phyloP scores from a whole-genome alignment of 2,797 vertebrate genomes.

The Chiloscyllium punctatum region DNA sequence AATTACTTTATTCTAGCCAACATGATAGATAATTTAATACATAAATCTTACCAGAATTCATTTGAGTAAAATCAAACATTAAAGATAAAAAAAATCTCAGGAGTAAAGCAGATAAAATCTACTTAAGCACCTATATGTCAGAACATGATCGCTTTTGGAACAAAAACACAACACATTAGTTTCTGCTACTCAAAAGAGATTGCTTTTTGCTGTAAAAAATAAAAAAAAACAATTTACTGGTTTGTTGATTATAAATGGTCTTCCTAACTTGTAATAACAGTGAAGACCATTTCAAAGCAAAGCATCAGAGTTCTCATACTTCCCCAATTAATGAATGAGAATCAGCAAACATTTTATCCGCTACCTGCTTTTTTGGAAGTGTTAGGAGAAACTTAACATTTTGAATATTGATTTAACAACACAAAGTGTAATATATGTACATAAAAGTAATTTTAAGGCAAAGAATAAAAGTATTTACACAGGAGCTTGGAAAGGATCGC shows the following conservation, averaged over 20 bases:
- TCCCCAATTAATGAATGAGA: background rate
- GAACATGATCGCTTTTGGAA: background rate
- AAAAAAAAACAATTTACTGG: background rate
- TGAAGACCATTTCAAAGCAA: background rate
- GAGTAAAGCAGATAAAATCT: constrained; percentile 15
- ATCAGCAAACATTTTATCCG: background rate
- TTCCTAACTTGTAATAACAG: background rate
- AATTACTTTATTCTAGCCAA: background rate
- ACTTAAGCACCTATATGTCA: background rate
- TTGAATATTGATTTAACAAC: background rate
- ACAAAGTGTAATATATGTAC: background rate
- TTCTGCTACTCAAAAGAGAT: background rate
- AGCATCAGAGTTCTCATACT: background rate
- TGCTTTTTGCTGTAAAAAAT: background rate
- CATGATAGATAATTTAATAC: background rate
- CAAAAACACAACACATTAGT: background rate
- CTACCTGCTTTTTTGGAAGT: background rate
- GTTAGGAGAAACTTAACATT: background rate
- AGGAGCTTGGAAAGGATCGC: background rate
- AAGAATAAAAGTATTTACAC: background rate
- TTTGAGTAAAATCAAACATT: background rate
- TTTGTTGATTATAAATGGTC: background rate
- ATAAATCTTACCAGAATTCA: background rate
- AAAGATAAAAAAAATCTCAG: background rate
- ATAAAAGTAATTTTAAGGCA: background rate